Base-by-base conservation (phyloP, 2,113 vertebrate genomes). In the Benitochromis conjunctus region DNA sequence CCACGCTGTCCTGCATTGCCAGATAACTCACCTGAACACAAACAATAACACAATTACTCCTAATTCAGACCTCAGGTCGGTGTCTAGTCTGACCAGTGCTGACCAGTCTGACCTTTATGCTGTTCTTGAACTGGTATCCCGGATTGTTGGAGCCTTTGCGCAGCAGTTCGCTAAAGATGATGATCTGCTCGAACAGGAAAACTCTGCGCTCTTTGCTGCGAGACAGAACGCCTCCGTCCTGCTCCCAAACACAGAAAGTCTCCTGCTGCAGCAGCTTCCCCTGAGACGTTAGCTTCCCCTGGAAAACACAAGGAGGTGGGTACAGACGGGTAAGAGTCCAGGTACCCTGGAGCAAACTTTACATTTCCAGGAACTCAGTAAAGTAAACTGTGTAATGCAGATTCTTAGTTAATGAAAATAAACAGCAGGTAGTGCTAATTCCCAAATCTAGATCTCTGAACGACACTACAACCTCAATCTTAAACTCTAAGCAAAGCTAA, bases 191-290 rank as follows among this genome's bases (percentile, higher is more conserved):
- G 1, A 99, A 99, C 82, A 99, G 98, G 94, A 99, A 99, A n/a
- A 99, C 98, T 1, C 98, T 90, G 8, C 99, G 96, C 91, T 99
- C 99, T 93, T 99, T 99, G 2, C 98, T 98, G 24, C 99, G 97
- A 29, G 98, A 99, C 78, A 98, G 92, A 78, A 98, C 95, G 2
- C 98, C 97, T 0, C 98, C 96, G 10, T 99, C 98, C 95, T 98
- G 97, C 95, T 99, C 98, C 0, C 96, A 98, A 26, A 99, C 99
- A 0, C 97, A 99, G 96, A 99, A 99, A 0, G 98, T 99, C 93
- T 99, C 98, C 96, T 99, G 99, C 95, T 99, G 98, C 85, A 99
- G 96, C 83, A 99, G 97, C 95, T 99, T 99, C 60, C 99, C 99
- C 94, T 99, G 99, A 80, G 98, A 98, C 0, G 97, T 99, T 94